Evolutionary conservation across 2,888 invertebrate genomes (phyloP), one percentile per base, ranked within the genome.

Genomic region (Bombyx huttoni): DNA sequence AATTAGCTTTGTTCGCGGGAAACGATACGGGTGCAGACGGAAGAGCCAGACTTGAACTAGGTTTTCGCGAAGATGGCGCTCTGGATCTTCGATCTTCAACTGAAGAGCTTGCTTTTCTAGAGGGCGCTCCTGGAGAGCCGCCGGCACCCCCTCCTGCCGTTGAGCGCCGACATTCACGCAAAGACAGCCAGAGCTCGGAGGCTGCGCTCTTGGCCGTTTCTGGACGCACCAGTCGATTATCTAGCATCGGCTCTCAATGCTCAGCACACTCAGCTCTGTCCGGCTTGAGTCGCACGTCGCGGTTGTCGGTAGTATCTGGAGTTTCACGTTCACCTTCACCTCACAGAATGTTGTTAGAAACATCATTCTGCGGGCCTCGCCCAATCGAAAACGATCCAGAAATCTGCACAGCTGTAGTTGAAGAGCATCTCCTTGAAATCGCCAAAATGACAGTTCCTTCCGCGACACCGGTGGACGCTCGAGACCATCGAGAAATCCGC

Each of bases 301-400:
- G 80, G 14, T 73, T 88, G 3, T 88, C 89, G 2, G 85, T 75
- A 10, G 89, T 86, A 53, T 91, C 91, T 12, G 89, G 83, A 48
- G 70, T 85, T 24, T 92, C 92, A 7, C 91, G 94, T 56, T 94
- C 94, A 35, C 96, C 96, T 2, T 96, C 96, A 12, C 96, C 96
- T n/a, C 96, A 96, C 85, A 94, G 94, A 77, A 95, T 96, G 92
- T 89, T 96, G 52, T 89, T 96, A 54, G 96, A 96, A 82, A 97
- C 96, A 0, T 96, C 96, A 0, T 97, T 97, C 76, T 96, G 96
- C 78, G 96, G 96, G 0, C 94, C 93, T 50, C 95, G 95, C 68
- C 94, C 95, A 0, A 89, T 90, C 52, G 81, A 91, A 55, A 85
- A 76, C 33, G 89, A 88, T 73, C 91, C 80, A 50, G 87, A 87